Evolutionary conservation across 2,113 vertebrate genomes (phyloP), one percentile per base, ranked within the genome.

Genomic region (Pipa parva): DNA sequence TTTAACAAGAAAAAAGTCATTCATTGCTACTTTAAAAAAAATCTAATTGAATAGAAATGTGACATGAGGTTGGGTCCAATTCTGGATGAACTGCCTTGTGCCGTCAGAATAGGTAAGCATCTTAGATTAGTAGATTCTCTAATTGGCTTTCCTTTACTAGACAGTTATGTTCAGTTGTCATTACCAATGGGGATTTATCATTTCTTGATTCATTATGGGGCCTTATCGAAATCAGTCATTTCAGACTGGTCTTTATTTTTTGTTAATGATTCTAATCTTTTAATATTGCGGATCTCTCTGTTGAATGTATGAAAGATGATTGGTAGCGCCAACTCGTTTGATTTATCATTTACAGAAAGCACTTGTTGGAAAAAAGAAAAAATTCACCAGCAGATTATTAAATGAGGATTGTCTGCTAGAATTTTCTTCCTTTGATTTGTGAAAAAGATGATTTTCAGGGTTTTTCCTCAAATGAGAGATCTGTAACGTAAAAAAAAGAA

Each of bases 331-430:
- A 86, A 80, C 79, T 87, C 82, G 78, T 81, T 83, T 83, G 83
- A 88, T 89, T 88, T 87, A 90, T 90, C 84, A 84, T 85, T 89
- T 85, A 81, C 79, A 76, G 79, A 83, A 90, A 90, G 83, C 83
- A 83, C 77, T 89, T 84, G 80, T 82, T 90, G 77, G 73, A 71
- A 84, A n/a, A n/a, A n/a, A 33, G 11, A 33, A 36, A 36, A 36
- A 87, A 89, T 84, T 88, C 85, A 79, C 77, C 71, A 4, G 74
- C 80, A 75, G 83, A 74, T n/a, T 88, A 87, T 90, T 88, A 88
- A 85, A 83, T 85, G 83, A 78, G 85, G 87, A 89, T 87, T 88
- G 84, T 77, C 76, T 79, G 73, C 83, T 79, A 88, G 85, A 86
- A 90, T 83, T 91, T 89, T 83, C 78, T 87, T 87, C 81, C 82